Evolutionary conservation across 2,797 vertebrate species (phyloP).

Genomic region (Scleropages formosus): DNA sequence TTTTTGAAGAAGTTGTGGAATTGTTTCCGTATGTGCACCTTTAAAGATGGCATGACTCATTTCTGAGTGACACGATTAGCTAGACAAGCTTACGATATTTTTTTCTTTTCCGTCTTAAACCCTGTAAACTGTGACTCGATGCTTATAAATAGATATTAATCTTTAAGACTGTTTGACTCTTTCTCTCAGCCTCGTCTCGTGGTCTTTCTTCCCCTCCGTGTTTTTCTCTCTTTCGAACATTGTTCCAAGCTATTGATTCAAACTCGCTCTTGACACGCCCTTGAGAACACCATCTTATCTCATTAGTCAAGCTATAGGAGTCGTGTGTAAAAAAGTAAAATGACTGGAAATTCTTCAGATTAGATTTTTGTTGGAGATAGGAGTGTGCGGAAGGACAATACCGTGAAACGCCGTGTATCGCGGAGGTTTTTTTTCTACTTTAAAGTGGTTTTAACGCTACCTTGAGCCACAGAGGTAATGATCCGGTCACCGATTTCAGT

Average conservation of each 20-base stretch:
- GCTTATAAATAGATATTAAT: too few relatives aligned
- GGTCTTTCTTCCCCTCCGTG: neutral
- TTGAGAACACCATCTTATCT: neutral
- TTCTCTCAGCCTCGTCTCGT: neutral
- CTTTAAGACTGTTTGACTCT: neutral
- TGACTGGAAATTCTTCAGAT: neutral
- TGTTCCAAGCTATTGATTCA: neutral
- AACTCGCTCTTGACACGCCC: neutral
- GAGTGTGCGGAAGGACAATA: neutral
- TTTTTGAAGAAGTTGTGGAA: too few relatives aligned
- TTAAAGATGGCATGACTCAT: too few relatives aligned
- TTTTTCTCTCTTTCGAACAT: neutral
- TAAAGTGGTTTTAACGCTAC: neutral
- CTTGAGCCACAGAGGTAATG: neutral
- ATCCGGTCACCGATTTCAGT: neutral
- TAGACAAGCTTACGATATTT: too few relatives aligned
- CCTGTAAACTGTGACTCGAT: too few relatives aligned
- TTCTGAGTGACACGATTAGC: too few relatives aligned
- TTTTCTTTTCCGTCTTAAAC: too few relatives aligned
- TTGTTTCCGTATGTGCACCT: too few relatives aligned
- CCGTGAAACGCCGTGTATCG: neutral
- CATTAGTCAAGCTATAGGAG: neutral
- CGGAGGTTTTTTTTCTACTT: neutral
- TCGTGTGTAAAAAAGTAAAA: neutral
- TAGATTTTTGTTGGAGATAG: slow-evolving; percentile 15